These are phyloP conservation scores for Cynopterus brachyotis DNA, from an alignment of 2,113 vertebrate species.

Conservation along the genomic window DNA sequence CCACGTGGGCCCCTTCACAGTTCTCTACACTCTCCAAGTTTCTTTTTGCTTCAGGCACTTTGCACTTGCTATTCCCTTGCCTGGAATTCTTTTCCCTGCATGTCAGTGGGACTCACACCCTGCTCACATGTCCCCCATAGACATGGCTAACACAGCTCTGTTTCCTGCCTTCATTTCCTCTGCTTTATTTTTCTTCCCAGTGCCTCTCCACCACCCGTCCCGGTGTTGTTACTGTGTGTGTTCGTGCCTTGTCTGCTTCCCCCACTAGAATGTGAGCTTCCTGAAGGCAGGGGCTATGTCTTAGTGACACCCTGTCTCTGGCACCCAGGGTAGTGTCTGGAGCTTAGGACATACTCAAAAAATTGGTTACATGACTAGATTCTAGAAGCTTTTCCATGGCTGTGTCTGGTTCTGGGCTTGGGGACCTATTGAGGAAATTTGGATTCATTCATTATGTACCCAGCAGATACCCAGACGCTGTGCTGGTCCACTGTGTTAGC, in stretches of 20 bases:
- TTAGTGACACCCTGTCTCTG: neutral
- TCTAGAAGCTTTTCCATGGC: neutral
- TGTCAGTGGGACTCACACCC: neutral
- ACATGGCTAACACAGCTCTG: rapidly evolving
- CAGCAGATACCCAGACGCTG: rapidly evolving
- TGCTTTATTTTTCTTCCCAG: neutral
- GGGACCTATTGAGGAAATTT: neutral
- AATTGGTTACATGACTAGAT: neutral
- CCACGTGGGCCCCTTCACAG: neutral
- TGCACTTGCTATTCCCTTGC: neutral
- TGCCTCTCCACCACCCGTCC: rapidly evolving
- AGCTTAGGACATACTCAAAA: neutral
- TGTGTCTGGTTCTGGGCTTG: neutral
- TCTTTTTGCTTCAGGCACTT: neutral
- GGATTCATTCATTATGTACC: neutral
- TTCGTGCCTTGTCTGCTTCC: neutral
- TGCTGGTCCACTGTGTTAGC: neutral
- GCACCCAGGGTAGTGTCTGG: neutral
- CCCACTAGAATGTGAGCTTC: neutral
- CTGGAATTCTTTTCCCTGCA: neutral
- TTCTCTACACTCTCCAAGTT: neutral
- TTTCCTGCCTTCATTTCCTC: neutral
- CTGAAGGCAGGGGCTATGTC: neutral
- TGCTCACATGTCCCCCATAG: neutral
- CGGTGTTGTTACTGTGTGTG: rapidly evolving